phyloP scores from a whole-genome alignment of 2,797 vertebrate species.

The Todus mexicanus region DNA sequence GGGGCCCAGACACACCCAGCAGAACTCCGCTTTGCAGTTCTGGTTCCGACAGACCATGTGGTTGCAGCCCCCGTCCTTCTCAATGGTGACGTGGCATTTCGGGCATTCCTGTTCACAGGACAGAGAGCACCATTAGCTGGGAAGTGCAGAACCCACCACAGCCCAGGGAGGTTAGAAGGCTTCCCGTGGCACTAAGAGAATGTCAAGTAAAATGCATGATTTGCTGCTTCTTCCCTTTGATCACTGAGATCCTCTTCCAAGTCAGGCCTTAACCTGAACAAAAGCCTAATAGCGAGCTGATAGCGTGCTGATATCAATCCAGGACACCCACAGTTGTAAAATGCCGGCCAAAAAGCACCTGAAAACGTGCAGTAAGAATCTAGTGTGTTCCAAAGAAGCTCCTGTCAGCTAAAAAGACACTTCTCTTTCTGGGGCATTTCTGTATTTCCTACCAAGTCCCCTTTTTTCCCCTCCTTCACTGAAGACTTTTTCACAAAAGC shows the following conservation, averaged over 20 bases:
- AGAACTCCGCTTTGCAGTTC: constrained; percentile 99
- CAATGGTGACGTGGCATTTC: constrained; percentile 99
- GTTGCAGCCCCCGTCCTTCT: constrained; percentile 99
- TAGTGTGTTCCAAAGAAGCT: neutral
- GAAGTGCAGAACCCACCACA: constrained; percentile 25
- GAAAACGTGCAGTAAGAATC: neutral
- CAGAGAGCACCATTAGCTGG: neutral
- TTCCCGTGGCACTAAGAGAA: neutral
- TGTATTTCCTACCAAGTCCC: neutral
- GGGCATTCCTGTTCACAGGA: constrained; percentile 89
- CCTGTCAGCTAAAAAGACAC: neutral
- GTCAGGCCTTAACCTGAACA: neutral
- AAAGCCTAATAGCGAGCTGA: neutral
- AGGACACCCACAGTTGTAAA: neutral
- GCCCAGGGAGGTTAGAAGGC: neutral
- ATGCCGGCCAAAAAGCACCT: neutral
- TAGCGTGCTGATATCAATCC: neutral
- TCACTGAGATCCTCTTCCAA: neutral
- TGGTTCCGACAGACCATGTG: constrained; percentile 99
- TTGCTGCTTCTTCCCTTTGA: neutral
- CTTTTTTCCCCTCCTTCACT: neutral
- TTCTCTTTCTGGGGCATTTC: neutral
- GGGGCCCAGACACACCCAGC: constrained; percentile 98
- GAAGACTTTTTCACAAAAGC: neutral
- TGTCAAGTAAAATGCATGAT: neutral